Percentiles rank a stretch among this genome's conserved stretches.
These are phyloP conservation scores for Lepidothrix coronata DNA, from an alignment of 2,113 vertebrate species.

Conservation along the genomic window DNA sequence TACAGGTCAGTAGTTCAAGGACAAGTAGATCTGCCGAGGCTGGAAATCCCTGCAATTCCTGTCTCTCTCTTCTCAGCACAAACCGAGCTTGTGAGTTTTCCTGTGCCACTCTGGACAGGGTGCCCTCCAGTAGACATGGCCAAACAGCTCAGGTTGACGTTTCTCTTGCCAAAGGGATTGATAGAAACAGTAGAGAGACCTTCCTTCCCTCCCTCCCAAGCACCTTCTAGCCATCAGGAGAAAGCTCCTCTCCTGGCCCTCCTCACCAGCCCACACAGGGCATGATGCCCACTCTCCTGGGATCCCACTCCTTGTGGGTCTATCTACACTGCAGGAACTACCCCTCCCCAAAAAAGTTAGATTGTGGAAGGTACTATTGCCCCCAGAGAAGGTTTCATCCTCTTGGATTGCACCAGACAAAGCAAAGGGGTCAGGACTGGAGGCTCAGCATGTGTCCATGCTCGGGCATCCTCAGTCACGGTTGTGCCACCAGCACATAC, in stretches of 20 bases:
- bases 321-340: background rate
- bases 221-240: background rate
- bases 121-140: background rate
- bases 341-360: background rate
- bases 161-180: background rate
- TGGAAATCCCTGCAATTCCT: background rate
- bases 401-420: fast-evolving
- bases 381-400: background rate
- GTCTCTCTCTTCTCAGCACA: background rate
- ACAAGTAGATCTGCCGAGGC: background rate
- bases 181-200: background rate
- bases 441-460: fast-evolving
- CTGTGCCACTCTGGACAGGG: background rate
- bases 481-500: fast-evolving
- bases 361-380: background rate
- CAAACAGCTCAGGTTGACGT: background rate
- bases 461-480: fast-evolving
- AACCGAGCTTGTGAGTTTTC: background rate
- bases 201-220: background rate
- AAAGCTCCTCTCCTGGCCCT: background rate
- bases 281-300: background rate
- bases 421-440: background rate
- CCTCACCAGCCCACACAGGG: background rate
- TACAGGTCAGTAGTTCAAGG: background rate
- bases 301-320: background rate